Conservation (phyloP, 1,140 invertebrate genomes). For the Drosophila navojoa region DNA sequence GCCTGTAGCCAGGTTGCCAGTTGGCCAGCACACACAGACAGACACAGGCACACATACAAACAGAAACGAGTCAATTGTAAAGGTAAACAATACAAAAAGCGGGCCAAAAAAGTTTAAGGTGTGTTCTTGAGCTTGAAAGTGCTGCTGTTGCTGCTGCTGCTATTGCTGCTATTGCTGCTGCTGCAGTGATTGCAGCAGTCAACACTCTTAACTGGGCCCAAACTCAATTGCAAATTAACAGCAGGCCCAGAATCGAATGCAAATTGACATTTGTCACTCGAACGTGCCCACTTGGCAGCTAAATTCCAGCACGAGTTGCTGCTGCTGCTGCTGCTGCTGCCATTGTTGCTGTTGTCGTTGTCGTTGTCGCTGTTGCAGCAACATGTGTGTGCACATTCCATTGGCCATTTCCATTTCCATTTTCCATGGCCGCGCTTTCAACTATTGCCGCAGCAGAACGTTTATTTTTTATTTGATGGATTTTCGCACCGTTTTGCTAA, state of each 20-base stretch:
- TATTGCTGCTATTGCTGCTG: conserved; percentile 28
- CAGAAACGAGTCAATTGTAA: conserved; percentile 18
- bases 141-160: conserved; percentile 23
- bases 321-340: background rate
- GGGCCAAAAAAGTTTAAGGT: conserved; percentile 71
- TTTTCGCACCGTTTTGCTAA: conserved; percentile 69
- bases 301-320: conserved; percentile 28
- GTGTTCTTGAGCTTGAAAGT: conserved; percentile 82
- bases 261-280: conserved; percentile 82
- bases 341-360: background rate
- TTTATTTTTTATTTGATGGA: conserved; percentile 51
- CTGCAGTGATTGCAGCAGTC: conserved; percentile 48
- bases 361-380: conserved; percentile 6
- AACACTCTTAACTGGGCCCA: conserved; percentile 14
- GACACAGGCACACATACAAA: conserved; percentile 9
- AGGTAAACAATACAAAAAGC: conserved; percentile 43
- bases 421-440: conserved; percentile 55
- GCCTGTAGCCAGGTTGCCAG: conserved; percentile 47
- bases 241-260: conserved; percentile 67
- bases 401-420: conserved; percentile 47
- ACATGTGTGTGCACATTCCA: conserved; percentile 30
- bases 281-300: conserved; percentile 54
- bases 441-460: conserved; percentile 38
- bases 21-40: conserved; percentile 33
- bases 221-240: conserved; percentile 63